phyloP scores from a whole-genome alignment of 64 coral and sea anemone genomes.

The Actinia tenebrosa region DNA sequence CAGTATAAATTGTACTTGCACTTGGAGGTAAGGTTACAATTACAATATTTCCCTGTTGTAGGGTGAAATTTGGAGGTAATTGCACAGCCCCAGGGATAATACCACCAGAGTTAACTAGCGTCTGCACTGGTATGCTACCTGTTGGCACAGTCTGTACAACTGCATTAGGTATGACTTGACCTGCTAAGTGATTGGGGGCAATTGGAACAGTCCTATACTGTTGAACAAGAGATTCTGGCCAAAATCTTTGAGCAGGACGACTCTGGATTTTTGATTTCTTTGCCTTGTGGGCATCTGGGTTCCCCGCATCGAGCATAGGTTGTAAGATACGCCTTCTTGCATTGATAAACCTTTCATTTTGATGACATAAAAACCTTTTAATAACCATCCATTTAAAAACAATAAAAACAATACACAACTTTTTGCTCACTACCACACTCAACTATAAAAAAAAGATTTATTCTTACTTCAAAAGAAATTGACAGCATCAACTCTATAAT shows the following conservation, averaged over 20 bases:
- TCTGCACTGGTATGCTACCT: slow-evolving; percentile 36
- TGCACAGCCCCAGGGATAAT: slow-evolving; percentile 47
- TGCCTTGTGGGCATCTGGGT: slow-evolving; percentile 78
- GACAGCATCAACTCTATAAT: no score
- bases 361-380: background rate
- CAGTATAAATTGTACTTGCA: slow-evolving; percentile 61
- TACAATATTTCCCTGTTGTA: slow-evolving; percentile 70
- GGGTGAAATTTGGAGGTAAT: slow-evolving; percentile 43
- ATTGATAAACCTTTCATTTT: slow-evolving; percentile 79
- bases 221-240: slow-evolving; percentile 86
- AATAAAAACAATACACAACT: no score
- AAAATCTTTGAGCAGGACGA: slow-evolving; percentile 87
- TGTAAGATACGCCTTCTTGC: slow-evolving; percentile 83
- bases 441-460: no score
- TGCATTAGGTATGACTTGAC: slow-evolving; percentile 40
- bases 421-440: background rate
- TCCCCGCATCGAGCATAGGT: slow-evolving; percentile 91
- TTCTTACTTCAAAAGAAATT: no score
- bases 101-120: slow-evolving; percentile 18
- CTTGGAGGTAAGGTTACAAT: slow-evolving; percentile 79
- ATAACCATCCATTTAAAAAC: background rate
- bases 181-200: slow-evolving; percentile 60
- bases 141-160: slow-evolving; percentile 35
- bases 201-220: slow-evolving; percentile 68
- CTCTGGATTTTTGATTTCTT: slow-evolving; percentile 93